These are phyloP conservation scores for Takifugu rubripes DNA, from an alignment of 2,797 vertebrate genomes.

Conservation along the genomic window DNA sequence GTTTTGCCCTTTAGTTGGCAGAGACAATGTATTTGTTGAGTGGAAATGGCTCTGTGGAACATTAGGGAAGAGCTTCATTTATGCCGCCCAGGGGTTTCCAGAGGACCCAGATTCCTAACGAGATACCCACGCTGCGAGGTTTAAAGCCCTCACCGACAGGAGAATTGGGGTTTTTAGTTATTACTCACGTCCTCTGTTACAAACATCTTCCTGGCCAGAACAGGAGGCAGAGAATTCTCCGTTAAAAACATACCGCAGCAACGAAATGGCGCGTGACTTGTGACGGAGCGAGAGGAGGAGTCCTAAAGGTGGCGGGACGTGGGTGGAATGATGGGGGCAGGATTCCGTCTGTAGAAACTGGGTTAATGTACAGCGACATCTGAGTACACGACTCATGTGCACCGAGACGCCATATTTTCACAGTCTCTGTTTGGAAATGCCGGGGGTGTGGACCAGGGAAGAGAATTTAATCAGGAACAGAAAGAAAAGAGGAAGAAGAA, in stretches of 20 bases:
- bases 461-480: constrained; percentile 18
- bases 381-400: constrained; percentile 44
- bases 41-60: constrained; percentile 55
- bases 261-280: constrained; percentile 54
- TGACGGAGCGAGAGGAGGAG: constrained; percentile 34
- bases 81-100: constrained; percentile 55
- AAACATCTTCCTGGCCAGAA: constrained; percentile 24
- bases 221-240: constrained; percentile 21
- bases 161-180: constrained; percentile 54
- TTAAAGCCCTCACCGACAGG: constrained; percentile 40
- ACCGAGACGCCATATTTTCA: constrained; percentile 41
- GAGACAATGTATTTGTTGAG: constrained; percentile 55
- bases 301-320: constrained; percentile 27
- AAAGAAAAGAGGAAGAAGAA: constrained; percentile 5
- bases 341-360: constrained; percentile 44
- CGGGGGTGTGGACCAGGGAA: constrained; percentile 25
- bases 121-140: constrained; percentile 56
- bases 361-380: constrained; percentile 55
- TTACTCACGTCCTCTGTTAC: constrained; percentile 49
- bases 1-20: constrained; percentile 42
- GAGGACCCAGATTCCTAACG: constrained; percentile 64
- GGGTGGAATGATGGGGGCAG: constrained; percentile 20
- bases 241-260: constrained; percentile 6
- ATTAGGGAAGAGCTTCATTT: constrained; percentile 65
- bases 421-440: constrained; percentile 32